Conservation (phyloP, 2,888 invertebrate species). For the Dorcus hopei region DNA sequence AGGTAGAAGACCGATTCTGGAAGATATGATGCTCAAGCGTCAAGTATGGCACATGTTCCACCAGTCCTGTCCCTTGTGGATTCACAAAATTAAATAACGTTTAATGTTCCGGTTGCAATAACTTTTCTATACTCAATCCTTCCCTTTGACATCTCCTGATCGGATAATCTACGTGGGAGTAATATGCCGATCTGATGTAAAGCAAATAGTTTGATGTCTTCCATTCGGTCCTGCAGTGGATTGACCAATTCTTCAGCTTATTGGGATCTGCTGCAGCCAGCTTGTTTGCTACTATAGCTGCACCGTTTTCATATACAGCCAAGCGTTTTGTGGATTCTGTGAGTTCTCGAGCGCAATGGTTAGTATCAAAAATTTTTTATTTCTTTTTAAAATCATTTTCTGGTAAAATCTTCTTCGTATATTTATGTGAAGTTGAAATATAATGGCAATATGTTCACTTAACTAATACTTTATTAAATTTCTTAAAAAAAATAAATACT, state of each 20-base stretch:
- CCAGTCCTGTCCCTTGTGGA: constrained; percentile 7
- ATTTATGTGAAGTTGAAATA: no score
- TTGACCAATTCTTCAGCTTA: constrained; percentile 32
- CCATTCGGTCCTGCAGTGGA: constrained; percentile 40
- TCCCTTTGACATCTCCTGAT: constrained; percentile 6
- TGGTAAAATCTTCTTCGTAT: no score
- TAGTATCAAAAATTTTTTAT: constrained; percentile 36
- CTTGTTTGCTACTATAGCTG: constrained; percentile 38
- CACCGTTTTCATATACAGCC: constrained; percentile 35
- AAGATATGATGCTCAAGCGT: constrained; percentile 35
- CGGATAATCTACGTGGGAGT: constrained; percentile 18
- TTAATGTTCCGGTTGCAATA: constrained; percentile 6
- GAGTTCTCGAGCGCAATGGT: constrained; percentile 41
- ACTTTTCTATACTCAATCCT: not conserved
- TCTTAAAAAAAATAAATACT: no score
- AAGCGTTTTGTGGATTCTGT: constrained; percentile 41
- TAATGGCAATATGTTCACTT: no score
- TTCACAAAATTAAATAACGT: constrained; percentile 4
- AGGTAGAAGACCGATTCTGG: constrained; percentile 47
- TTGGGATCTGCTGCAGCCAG: constrained; percentile 45
- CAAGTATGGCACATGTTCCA: constrained; percentile 37
- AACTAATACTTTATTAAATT: no score
- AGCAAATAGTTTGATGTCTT: constrained; percentile 27
- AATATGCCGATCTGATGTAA: constrained; percentile 16
- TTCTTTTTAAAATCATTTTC: constrained; percentile 15